Evolutionary conservation across 2,113 vertebrate species (phyloP).

Genomic region (Ondatra zibethicus): DNA sequence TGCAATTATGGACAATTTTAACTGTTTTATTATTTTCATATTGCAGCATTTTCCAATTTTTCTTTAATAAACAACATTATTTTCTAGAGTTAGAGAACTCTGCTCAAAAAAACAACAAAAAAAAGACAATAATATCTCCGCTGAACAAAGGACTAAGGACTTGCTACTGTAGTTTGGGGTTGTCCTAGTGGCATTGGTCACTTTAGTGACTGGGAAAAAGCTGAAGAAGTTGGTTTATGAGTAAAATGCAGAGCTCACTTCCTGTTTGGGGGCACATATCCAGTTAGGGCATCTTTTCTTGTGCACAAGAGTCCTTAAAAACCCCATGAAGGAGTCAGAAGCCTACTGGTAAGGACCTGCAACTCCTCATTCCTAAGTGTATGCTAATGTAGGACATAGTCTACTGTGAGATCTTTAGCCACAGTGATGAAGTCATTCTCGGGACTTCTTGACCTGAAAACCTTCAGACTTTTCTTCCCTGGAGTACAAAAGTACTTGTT

Average conservation of each 20-base stretch:
- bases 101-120: slow-evolving; percentile 16
- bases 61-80: slow-evolving; percentile 68
- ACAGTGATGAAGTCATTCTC: slow-evolving; percentile 28
- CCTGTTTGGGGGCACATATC: neutral
- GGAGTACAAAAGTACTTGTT: slow-evolving; percentile 31
- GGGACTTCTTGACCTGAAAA: neutral
- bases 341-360: neutral
- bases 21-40: slow-evolving; percentile 71
- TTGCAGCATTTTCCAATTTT: slow-evolving; percentile 70
- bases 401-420: slow-evolving; percentile 4
- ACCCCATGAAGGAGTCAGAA: neutral
- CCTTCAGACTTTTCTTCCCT: neutral
- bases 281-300: neutral
- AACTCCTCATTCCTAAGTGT: neutral
- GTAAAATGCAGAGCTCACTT: slow-evolving; percentile 21
- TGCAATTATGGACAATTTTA: slow-evolving; percentile 65
- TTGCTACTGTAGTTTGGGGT: neutral
- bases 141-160: slow-evolving; percentile 31
- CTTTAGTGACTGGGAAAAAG: slow-evolving; percentile 28
- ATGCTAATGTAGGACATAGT: neutral
- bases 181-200: neutral
- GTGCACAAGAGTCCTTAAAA: neutral
- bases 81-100: slow-evolving; percentile 62
- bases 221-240: slow-evolving; percentile 40
- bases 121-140: slow-evolving; percentile 16